These are phyloP conservation scores for Coreoperca whiteheadi DNA, from an alignment of 2,113 vertebrate species.

Conservation along the genomic window DNA sequence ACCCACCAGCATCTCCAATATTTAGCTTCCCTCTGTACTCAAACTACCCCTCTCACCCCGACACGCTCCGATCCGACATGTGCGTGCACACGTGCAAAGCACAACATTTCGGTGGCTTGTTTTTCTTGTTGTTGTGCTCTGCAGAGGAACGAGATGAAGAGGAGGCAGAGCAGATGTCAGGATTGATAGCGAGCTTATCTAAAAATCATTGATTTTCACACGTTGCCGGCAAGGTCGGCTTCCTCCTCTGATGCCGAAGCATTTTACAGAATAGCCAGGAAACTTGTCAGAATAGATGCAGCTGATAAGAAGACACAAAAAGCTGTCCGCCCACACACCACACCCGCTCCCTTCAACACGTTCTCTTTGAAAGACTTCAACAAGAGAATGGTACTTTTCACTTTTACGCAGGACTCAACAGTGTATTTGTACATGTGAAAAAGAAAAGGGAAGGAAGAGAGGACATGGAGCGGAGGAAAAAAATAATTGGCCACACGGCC, in stretches of 20 bases:
- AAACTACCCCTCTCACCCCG: background rate
- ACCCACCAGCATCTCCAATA: background rate
- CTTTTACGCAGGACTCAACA: constrained; percentile 30
- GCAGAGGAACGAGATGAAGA: constrained; percentile 41
- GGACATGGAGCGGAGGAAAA: constrained; percentile 21
- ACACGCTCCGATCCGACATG: background rate
- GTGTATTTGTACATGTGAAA: constrained; percentile 29
- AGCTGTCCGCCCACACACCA: constrained; percentile 55
- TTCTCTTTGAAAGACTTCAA: constrained; percentile 40
- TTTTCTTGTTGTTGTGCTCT: constrained; percentile 33
- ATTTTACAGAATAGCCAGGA: constrained; percentile 50
- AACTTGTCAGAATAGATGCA: constrained; percentile 64
- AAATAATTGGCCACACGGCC: constrained; percentile 68
- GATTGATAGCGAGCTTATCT: constrained; percentile 55
- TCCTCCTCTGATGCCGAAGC: constrained; percentile 32
- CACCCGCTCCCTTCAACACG: constrained; percentile 2
- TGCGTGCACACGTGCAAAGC: constrained; percentile 1
- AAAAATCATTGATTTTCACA: constrained; percentile 72
- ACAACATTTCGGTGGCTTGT: background rate
- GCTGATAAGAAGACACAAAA: constrained; percentile 36
- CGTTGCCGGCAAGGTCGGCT: constrained; percentile 29
- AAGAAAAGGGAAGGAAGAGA: background rate
- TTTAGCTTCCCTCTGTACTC: background rate
- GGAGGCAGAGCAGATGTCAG: constrained; percentile 70
- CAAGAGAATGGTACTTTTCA: constrained; percentile 24